Conservation (phyloP, 1,140 invertebrate species). For the Stegodyphus mimosarum region DNA sequence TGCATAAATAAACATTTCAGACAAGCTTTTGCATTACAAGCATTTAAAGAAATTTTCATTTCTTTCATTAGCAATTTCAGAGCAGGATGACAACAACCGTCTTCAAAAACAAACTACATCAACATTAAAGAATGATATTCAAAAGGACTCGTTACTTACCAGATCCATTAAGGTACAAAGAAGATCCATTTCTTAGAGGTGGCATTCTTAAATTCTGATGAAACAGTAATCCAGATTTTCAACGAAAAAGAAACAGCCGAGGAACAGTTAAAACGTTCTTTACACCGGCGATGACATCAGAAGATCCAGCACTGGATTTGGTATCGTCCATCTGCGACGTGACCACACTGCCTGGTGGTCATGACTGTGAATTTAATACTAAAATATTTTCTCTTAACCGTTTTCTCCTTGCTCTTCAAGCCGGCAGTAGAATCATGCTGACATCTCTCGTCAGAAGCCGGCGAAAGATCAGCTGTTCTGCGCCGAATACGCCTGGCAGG, state of each 20-base stretch:
- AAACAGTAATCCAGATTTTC: background rate
- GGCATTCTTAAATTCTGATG: conserved; percentile 23
- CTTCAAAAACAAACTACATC: background rate
- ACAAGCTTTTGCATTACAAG: no score
- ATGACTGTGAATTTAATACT: background rate
- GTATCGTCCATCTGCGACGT: background rate
- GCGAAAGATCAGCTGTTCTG: conserved; percentile 48
- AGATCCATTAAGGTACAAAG: conserved; percentile 51
- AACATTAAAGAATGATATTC: background rate
- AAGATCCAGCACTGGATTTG: no score
- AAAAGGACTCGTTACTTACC: conserved; percentile 17
- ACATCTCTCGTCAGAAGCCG: conserved; percentile 1
- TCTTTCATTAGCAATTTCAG: no score
- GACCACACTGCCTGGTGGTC: background rate
- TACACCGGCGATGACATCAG: background rate
- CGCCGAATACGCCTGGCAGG: conserved; percentile 21
- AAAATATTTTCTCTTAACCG: background rate
- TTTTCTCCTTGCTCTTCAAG: background rate
- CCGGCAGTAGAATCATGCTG: background rate
- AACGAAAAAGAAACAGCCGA: background rate
- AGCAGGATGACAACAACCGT: no score
- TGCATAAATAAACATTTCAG: no score
- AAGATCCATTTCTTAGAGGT: conserved; percentile 54
- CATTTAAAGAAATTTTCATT: no score
- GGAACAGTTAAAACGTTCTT: background rate